phyloP scores from a whole-genome alignment of 2,113 vertebrate species.

The Hippocampus guttulatus region DNA sequence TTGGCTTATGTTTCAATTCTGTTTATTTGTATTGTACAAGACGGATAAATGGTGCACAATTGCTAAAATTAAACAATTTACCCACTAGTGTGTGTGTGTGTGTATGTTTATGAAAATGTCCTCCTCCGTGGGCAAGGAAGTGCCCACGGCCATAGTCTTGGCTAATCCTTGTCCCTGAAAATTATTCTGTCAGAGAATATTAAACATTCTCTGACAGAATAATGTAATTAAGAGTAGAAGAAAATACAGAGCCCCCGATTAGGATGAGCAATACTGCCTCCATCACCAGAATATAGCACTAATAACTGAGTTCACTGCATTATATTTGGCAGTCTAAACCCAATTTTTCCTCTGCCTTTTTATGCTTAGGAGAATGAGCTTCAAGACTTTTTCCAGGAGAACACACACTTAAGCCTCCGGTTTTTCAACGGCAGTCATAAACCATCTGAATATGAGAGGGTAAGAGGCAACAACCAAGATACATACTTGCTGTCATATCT shows the following conservation, averaged over 20 bases:
- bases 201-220: neutral
- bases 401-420: slow-evolving; percentile 71
- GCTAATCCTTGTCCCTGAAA: neutral
- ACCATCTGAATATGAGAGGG: slow-evolving; percentile 77
- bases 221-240: slow-evolving; percentile 24
- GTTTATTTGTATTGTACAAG: neutral
- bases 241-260: slow-evolving; percentile 33
- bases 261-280: slow-evolving; percentile 61
- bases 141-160: too few relatives aligned
- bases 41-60: too few relatives aligned
- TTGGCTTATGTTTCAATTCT: neutral
- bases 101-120: too few relatives aligned
- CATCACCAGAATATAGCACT: slow-evolving; percentile 20
- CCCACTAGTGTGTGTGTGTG: too few relatives aligned
- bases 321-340: slow-evolving; percentile 32
- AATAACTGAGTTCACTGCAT: slow-evolving; percentile 35
- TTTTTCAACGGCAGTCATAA: slow-evolving; percentile 69
- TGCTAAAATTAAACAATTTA: neutral
- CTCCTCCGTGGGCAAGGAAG: too few relatives aligned
- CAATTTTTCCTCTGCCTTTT: slow-evolving; percentile 33
- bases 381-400: slow-evolving; percentile 75
- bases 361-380: slow-evolving; percentile 78
- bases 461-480: slow-evolving; percentile 51
- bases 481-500: neutral
- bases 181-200: neutral